Base-by-base conservation (phyloP, 2,888 invertebrate genomes). In the Drosophila tripunctata region DNA sequence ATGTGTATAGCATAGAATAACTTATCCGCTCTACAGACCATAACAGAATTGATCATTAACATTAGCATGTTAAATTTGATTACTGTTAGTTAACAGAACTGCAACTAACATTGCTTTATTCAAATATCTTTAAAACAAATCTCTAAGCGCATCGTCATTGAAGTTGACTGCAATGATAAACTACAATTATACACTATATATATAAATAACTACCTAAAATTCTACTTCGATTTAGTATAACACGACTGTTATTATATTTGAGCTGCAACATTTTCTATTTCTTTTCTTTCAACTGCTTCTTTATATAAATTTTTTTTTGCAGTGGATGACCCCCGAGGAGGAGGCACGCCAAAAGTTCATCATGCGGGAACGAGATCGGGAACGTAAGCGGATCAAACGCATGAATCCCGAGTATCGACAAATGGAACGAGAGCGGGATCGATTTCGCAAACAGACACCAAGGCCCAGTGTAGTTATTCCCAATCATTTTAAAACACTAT, bases 381-480 rank as follows among this genome's bases (percentile, higher is more conserved):
- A 88, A 45, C 61, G 88, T 30, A 89, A 88, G 48, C 87, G 88
- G 41, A 87, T 83, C 62, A 88, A 88, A 66, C 82, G 88, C 51
- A 69, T 83, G 67, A 89, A 88, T 72, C 89, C 89, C 48, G 89
- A 88, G n/a, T 88, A 89, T 61, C 87, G 88, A 3, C 78, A 81
- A 60, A 87, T 88, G 81, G 88, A 88, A 65, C 78, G 89, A 14
- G 89, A 88, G 36, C 83, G 88, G 21, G 88, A 88, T 77, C 87
- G 88, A 58, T 89, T 88, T 67, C 87, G 88, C 67, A 88, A 88
- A 70, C 89, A 89, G 78, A 73, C 85, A 70, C 88, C 88, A 64
- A 85, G 88, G 72, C 88, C 83, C 69, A 78, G 89, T 87, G 83
- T 83, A 83, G 52, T 79, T 87, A 87, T 83, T 68, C 72, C 76